These are phyloP conservation scores for Gouania willdenowi DNA, from an alignment of 2,797 vertebrate species.

Conservation along the genomic window DNA sequence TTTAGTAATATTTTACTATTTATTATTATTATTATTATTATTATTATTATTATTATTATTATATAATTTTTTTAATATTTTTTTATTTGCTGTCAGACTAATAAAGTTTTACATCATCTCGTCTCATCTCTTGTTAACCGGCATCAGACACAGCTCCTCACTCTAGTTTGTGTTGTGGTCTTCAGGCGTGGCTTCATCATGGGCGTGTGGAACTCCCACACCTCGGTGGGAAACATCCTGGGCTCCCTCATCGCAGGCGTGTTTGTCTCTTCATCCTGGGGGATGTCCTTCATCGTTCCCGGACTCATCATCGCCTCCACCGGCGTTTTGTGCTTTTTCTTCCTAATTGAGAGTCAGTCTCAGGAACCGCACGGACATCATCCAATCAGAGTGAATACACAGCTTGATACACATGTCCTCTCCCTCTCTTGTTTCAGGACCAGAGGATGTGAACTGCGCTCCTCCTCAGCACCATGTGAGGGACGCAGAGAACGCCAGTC, in stretches of 20 bases:
- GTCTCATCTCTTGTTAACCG: too few species aligned
- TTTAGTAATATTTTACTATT: too few species aligned
- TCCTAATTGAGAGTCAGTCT: conserved; percentile 93
- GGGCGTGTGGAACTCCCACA: conserved; percentile 99
- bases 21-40: too few species aligned
- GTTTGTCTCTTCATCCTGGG: conserved; percentile 88
- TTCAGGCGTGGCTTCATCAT: conserved; percentile 93
- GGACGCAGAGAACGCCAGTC: not conserved
- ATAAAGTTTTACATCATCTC: too few species aligned
- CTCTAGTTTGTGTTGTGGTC: conserved; percentile 13
- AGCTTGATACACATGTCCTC: too few species aligned
- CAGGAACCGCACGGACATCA: not conserved
- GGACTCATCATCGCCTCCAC: conserved; percentile 81
- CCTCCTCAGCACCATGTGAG: conserved; percentile 86
- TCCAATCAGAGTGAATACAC: not conserved
- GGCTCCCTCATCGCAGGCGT: conserved; percentile 89
- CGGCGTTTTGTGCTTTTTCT: conserved; percentile 90
- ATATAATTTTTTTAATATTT: too few species aligned
- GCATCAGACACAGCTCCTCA: too few species aligned
- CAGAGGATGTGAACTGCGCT: conserved; percentile 89
- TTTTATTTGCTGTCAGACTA: too few species aligned
- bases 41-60: too few species aligned
- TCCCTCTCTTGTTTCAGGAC: conserved; percentile 74
- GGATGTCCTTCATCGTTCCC: conserved; percentile 91
- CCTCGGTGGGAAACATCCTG: conserved; percentile 94